Base-by-base conservation (phyloP, 2,797 vertebrate genomes). In the Rallus crepitans region DNA sequence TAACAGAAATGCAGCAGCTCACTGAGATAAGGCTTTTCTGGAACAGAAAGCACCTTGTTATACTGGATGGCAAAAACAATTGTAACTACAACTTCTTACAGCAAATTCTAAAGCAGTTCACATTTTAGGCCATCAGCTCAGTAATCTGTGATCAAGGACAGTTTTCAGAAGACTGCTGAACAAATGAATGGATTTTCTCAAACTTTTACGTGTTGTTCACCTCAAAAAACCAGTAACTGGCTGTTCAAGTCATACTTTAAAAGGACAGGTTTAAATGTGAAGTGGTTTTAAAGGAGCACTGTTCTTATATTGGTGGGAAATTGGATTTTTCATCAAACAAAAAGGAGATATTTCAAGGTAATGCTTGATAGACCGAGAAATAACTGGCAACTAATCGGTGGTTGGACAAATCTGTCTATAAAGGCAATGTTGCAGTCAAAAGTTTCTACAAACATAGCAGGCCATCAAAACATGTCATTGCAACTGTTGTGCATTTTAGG, bases 141-240 rank as follows among this genome's bases (percentile, higher is more conserved):
- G 45, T 94, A 96, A 95, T 88, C 90, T 92, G 59, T 90, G 48
- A 94, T 80, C 64, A 94, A 82, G 47, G 77, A 91, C n/a, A 89
- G 86, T 95, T 97, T 97, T 90, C 96, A 94, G 80, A 91, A 96
- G 39, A 64, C 83, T 94, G 73, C 71, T 96, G 92, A 96, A 93
- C 55, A 95, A 97, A 89, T 80, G 33, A 94, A 97, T 93, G 68
- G 42, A 87, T 94, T 78, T 77, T 94, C 89, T 97, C 91, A 96
- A 97, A 90, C 61, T 87, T 90, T 50, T 7, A 65, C 85, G 52
- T 11, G 5, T 82, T 91, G 47, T 47, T 45, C 33, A 64, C 72
- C 87, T 96, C 80, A 80, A 75, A 94, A 96, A 95, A 95, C 61
- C 59, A 68, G 73, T 69, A 95, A 90, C 71, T 95, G 89, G 39